Percentiles rank a stretch among this genome's conserved stretches.
phyloP scores from a whole-genome alignment of 2,888 invertebrate genomes.

The Pteria penguin region DNA sequence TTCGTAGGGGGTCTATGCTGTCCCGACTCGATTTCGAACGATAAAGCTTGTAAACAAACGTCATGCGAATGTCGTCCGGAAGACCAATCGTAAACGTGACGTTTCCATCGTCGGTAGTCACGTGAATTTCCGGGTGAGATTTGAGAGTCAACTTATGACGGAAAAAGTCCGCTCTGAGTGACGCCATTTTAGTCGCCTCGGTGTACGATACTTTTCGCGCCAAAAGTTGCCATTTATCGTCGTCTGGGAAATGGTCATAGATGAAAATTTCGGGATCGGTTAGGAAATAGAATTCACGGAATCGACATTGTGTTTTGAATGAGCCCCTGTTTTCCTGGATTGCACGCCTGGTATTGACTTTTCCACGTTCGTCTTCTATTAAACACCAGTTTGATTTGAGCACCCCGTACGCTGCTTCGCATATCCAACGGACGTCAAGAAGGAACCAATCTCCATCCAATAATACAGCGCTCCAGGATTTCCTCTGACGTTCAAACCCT shows the following conservation, averaged over 20 bases:
- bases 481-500: constrained; percentile 65
- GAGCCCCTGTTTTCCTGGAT: constrained; percentile 39
- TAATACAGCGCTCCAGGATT: constrained; percentile 77
- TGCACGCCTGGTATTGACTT: constrained; percentile 35
- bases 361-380: constrained; percentile 43
- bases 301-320: constrained; percentile 39
- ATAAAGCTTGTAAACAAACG: constrained; percentile 62
- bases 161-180: constrained; percentile 63
- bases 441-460: constrained; percentile 75
- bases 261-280: constrained; percentile 67
- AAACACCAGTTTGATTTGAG: constrained; percentile 41
- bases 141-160: constrained; percentile 55
- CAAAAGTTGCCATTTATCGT: constrained; percentile 66
- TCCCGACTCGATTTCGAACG: constrained; percentile 37
- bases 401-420: constrained; percentile 44
- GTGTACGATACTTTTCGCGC: constrained; percentile 59
- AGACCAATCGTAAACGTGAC: constrained; percentile 53
- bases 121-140: constrained; percentile 52
- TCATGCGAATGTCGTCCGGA: constrained; percentile 48
- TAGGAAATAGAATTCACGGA: constrained; percentile 64
- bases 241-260: constrained; percentile 66
- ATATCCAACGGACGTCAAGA: constrained; percentile 76
- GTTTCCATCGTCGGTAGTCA: constrained; percentile 54
- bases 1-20: constrained; percentile 47
- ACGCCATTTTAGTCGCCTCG: constrained; percentile 59